Evolutionary conservation across 1,140 invertebrate genomes (phyloP).

Genomic region (Nasonia giraulti): DNA sequence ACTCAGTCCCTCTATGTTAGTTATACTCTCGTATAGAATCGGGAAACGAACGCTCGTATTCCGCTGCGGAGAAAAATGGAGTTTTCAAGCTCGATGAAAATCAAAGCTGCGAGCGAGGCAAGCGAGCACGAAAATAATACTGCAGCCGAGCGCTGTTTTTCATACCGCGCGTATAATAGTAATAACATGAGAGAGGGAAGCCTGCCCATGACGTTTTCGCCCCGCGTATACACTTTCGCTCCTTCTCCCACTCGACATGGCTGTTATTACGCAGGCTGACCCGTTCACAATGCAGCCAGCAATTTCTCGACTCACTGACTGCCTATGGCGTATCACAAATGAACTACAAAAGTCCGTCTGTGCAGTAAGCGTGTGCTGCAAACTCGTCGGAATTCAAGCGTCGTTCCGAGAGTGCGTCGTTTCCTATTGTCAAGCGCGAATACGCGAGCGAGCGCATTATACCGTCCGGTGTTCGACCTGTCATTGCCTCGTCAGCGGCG

Average conservation of each 20-base stretch:
- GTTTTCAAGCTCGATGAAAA: too few species aligned
- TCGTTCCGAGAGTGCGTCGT: not conserved
- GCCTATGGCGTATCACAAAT: not conserved
- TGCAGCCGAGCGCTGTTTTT: too few species aligned
- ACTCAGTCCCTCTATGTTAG: not conserved
- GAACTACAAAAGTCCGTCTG: not conserved
- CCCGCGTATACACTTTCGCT: not conserved
- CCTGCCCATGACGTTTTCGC: not conserved
- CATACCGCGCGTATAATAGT: too few species aligned
- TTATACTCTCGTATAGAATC: too few species aligned
- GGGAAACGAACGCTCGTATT: too few species aligned
- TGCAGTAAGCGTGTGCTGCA: not conserved
- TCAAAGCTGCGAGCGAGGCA: too few species aligned
- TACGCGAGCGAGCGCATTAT: not conserved
- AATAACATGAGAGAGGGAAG: not conserved
- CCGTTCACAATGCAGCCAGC: not conserved
- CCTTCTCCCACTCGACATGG: not conserved
- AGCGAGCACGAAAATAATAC: too few species aligned
- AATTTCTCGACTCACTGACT: not conserved
- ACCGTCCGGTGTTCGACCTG: not conserved
- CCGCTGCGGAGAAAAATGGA: too few species aligned
- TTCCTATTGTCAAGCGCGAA: not conserved
- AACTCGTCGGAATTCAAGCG: not conserved
- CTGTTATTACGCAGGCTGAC: not conserved
- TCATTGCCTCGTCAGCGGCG: not conserved